A percentile compares a stretch with the other conserved stretches of the same genome.
Evolutionary conservation across 2,888 invertebrate genomes (phyloP).

Genomic region (Galeopsomyia nigrocyanea): DNA sequence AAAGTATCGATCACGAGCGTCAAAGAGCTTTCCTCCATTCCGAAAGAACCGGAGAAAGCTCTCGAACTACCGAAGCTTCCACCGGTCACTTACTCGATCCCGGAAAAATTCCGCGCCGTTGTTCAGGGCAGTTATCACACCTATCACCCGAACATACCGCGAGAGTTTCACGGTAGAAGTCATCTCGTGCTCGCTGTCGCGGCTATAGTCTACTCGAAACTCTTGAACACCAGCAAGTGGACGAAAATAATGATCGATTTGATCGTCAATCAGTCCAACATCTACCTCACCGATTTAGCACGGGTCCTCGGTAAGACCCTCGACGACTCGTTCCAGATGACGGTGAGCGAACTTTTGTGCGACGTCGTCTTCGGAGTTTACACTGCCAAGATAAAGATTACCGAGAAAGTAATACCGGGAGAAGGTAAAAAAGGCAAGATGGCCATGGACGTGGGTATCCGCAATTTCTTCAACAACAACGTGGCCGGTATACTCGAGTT

Average conservation of each 20-base stretch:
- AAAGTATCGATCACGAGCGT: slow-evolving; percentile 52
- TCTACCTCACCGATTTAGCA: slow-evolving; percentile 62
- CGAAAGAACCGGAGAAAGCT: slow-evolving; percentile 46
- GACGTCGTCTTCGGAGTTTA: slow-evolving; percentile 64
- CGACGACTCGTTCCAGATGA: slow-evolving; percentile 56
- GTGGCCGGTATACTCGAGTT: slow-evolving; percentile 59
- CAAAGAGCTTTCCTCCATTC: slow-evolving; percentile 44
- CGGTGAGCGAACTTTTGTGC: slow-evolving; percentile 58
- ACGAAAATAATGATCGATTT: slow-evolving; percentile 59
- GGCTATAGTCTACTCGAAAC: slow-evolving; percentile 59
- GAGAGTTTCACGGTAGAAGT: slow-evolving; percentile 55
- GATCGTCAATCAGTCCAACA: slow-evolving; percentile 64
- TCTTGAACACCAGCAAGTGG: slow-evolving; percentile 63
- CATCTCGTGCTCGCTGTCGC: slow-evolving; percentile 60
- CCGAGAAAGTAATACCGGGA: slow-evolving; percentile 59
- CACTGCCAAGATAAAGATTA: slow-evolving; percentile 60
- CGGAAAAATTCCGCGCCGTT: slow-evolving; percentile 58
- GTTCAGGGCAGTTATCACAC: slow-evolving; percentile 62
- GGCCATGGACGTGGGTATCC: slow-evolving; percentile 55
- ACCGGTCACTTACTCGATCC: slow-evolving; percentile 59
- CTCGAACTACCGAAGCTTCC: slow-evolving; percentile 51
- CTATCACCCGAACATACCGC: slow-evolving; percentile 54
- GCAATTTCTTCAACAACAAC: slow-evolving; percentile 57
- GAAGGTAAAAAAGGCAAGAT: slow-evolving; percentile 55
- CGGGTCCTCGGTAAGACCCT: slow-evolving; percentile 59